These are phyloP conservation scores for Philypnodon macrostomus DNA, from an alignment of 2,797 vertebrate species.

Conservation along the genomic window DNA sequence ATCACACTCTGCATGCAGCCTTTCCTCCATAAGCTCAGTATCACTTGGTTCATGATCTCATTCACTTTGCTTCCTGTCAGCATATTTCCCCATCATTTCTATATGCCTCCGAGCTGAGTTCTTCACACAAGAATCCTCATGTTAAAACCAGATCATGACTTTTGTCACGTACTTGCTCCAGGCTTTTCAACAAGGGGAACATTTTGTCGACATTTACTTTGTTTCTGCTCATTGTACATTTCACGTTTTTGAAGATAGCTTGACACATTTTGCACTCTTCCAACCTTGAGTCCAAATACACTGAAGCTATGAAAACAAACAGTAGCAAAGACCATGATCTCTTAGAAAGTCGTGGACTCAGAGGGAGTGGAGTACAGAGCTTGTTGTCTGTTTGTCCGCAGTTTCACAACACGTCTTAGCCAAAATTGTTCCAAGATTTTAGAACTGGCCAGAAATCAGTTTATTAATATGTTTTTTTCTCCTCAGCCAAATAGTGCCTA, in stretches of 20 bases:
- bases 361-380: neutral
- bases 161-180: constrained; percentile 1
- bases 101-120: neutral
- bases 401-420: neutral
- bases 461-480: too few relatives aligned
- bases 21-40: too few relatives aligned
- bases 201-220: constrained; percentile 4
- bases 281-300: neutral
- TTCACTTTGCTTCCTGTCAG: neutral
- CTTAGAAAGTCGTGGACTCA: neutral
- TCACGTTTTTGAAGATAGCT: neutral
- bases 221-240: neutral
- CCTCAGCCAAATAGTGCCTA: too few relatives aligned
- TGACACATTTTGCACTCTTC: constrained; percentile 8
- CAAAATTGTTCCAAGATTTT: neutral
- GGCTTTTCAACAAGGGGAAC: neutral
- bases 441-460: neutral
- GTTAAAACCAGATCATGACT: constrained; percentile 5
- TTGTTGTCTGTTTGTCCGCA: neutral
- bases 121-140: neutral
- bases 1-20: too few relatives aligned
- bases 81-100: neutral
- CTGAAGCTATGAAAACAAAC: constrained; percentile 10
- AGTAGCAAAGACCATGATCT: constrained; percentile 11
- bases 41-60: neutral